These are phyloP conservation scores for Paratrypauchen microcephalus DNA, from an alignment of 2,797 vertebrate genomes.

Conservation along the genomic window DNA sequence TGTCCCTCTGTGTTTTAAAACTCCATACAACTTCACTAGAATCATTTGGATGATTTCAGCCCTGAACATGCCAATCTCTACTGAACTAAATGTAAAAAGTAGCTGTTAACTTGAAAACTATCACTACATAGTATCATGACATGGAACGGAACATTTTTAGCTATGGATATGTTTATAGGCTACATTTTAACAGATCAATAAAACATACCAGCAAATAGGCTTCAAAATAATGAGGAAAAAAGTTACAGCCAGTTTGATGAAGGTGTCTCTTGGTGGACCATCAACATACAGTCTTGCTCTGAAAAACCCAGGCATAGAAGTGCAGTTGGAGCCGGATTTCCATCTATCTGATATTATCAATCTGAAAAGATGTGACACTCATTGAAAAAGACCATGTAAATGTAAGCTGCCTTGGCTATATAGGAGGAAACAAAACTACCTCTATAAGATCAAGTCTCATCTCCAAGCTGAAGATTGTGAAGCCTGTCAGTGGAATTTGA, in stretches of 20 bases:
- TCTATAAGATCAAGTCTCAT: constrained; percentile 86
- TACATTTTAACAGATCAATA: neutral
- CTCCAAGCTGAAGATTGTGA: constrained; percentile 87
- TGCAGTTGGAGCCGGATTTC: constrained; percentile 68
- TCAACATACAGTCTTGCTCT: constrained; percentile 75
- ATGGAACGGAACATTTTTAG: too few species aligned
- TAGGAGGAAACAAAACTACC: constrained; percentile 60
- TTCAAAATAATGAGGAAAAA: neutral
- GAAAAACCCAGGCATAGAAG: constrained; percentile 82
- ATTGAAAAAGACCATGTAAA: neutral
- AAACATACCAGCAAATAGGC: neutral
- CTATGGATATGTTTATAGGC: neutral
- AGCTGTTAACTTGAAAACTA: too few species aligned
- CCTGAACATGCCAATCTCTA: too few species aligned
- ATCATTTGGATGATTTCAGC: too few species aligned
- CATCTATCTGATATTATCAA: constrained; percentile 66
- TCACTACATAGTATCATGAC: too few species aligned
- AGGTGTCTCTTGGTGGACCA: constrained; percentile 83
- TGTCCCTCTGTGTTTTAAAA: too few species aligned
- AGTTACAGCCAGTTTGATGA: constrained; percentile 83
- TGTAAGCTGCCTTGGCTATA: neutral
- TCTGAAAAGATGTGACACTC: constrained; percentile 62
- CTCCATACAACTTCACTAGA: too few species aligned
- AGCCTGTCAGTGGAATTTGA: constrained; percentile 83
- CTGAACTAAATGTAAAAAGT: too few species aligned